Conservation (phyloP, 2,113 vertebrate genomes). For the Pogona vitticeps region DNA sequence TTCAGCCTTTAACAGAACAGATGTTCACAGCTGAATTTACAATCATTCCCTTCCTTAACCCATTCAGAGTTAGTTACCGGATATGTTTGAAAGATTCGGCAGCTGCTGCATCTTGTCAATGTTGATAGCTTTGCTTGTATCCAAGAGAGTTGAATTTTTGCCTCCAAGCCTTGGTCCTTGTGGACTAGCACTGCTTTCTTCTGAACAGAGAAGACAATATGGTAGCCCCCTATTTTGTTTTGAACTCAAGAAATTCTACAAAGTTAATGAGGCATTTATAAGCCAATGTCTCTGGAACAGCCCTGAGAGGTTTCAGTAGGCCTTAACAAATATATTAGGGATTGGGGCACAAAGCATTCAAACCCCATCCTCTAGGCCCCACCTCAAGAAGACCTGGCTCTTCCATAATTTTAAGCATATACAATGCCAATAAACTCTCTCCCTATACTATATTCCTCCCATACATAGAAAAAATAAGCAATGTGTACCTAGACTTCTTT, state of each 20-base stretch:
- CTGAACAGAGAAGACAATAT: conserved; percentile 38
- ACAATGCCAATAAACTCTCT: too few relatives aligned
- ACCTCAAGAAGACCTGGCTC: too few relatives aligned
- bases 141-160: conserved; percentile 90
- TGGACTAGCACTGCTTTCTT: conserved; percentile 28
- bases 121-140: conserved; percentile 80
- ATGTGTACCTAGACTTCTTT: conserved; percentile 69
- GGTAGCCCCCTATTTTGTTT: not conserved
- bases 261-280: not conserved
- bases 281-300: not conserved
- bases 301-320: not conserved
- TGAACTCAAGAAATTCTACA: not conserved
- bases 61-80: conserved; percentile 73
- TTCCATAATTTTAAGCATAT: not conserved
- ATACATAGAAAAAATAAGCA: conserved; percentile 8
- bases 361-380: not conserved
- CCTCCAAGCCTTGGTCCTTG: conserved; percentile 28
- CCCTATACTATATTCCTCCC: not conserved
- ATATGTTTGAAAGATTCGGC: conserved; percentile 83
- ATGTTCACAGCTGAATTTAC: not conserved
- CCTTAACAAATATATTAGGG: not conserved
- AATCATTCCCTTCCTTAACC: not conserved
- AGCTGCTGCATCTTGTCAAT: conserved; percentile 74
- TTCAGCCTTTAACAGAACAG: not conserved
- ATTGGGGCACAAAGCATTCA: not conserved